Evolutionary conservation across 1,140 invertebrate genomes (phyloP), one percentile per base, ranked within the genome.

Genomic region (Lasaia peninsularis): DNA sequence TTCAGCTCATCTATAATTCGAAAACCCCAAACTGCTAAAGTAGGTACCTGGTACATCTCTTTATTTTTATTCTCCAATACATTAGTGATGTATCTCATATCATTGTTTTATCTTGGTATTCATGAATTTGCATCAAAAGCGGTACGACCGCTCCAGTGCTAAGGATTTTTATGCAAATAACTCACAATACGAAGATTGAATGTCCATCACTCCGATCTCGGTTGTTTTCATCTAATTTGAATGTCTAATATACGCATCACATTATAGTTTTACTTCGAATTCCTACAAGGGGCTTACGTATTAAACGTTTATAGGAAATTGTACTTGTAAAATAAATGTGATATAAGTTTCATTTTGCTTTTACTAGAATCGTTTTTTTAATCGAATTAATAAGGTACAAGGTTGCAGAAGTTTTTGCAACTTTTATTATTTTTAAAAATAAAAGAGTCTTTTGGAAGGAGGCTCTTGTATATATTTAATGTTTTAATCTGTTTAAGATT

Each of bases 81-180:
- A 66, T 64, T 65, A 67, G 54, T 56, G 62, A 66, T 65, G 60
- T 70, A 62, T 62, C 61, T 68, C 61, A 67, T 71, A 66, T 67
- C 62, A 61, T 62, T 65, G 72, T 73, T 73, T 73, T 80, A 77
- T 78, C 71, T 73, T 55, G 20, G 55, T 58, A 33, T 49, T 21
- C 56, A 35, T 32, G 57, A 56, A 70, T 70, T 65, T 67, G 65
- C 68, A 70, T 70, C 62, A 63, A 70, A 67, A 65, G 69, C 74
- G 66, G 68, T 65, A 58, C 62, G 57, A 33, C 65, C 65, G 60
- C 44, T 71, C 65, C 56, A 68, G 58, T 62, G 58, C 60, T 56
- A 52, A 56, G 69, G 73, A 77, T 80, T 81, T 83, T 83, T 85
- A 88, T 86, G 85, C 85, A 86, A 86, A 88, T 86, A 54, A 51